These are phyloP conservation scores for Chlorops oryzae DNA, from an alignment of 1,140 invertebrate species.

Conservation along the genomic window DNA sequence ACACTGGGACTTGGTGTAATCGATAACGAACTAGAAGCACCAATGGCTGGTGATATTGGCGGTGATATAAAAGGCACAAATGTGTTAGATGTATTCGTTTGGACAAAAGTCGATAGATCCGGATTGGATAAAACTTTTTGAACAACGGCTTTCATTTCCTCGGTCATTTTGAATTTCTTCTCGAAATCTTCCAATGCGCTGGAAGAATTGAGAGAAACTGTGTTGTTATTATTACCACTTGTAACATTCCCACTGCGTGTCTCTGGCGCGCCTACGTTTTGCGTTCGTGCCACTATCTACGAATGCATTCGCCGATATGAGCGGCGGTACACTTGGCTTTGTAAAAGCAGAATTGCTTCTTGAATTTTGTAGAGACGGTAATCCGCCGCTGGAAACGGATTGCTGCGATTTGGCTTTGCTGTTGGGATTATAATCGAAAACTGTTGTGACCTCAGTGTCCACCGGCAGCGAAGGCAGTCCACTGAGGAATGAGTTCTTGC, in stretches of 20 bases:
- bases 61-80: slow-evolving; percentile 39
- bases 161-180: slow-evolving; percentile 45
- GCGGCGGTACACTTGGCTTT: slow-evolving; percentile 36
- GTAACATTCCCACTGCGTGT: background rate
- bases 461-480: slow-evolving; percentile 39
- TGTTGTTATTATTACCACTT: slow-evolving; percentile 14
- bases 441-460: slow-evolving; percentile 42
- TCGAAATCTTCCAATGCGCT: slow-evolving; percentile 41
- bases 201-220: slow-evolving; percentile 37
- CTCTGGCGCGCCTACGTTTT: slow-evolving; percentile 4
- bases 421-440: slow-evolving; percentile 44
- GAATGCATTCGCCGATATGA: slow-evolving; percentile 9
- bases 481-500: too few relatives aligned
- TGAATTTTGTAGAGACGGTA: background rate
- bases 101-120: slow-evolving; percentile 42
- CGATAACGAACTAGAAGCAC: slow-evolving; percentile 18
- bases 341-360: slow-evolving; percentile 28
- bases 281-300: background rate
- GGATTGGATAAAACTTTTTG: slow-evolving; percentile 45
- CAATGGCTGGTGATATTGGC: slow-evolving; percentile 40
- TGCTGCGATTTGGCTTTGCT: too few relatives aligned
- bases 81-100: slow-evolving; percentile 32
- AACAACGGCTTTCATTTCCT: slow-evolving; percentile 44
- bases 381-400: background rate
- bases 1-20: slow-evolving; percentile 38